Conservation (phyloP, 2,113 vertebrate genomes). For the Hepsetus odoe region DNA sequence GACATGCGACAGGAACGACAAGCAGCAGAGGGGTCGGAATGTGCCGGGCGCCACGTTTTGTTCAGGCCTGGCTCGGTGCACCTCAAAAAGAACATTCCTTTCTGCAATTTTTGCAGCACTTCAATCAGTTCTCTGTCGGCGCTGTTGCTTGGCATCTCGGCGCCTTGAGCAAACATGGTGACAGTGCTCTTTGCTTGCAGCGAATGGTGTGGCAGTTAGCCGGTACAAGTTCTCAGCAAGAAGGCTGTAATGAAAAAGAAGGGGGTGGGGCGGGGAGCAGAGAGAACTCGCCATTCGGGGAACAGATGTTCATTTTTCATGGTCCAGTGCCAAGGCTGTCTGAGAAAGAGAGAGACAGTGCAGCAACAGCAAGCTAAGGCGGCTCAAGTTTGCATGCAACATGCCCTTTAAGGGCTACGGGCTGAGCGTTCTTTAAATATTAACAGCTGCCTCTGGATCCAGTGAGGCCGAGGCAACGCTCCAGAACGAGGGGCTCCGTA, state of each 20-base stretch:
- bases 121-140: conserved; percentile 3
- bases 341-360: neutral
- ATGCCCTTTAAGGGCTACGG: conserved; percentile 47
- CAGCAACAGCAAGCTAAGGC: neutral
- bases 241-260: conserved; percentile 16
- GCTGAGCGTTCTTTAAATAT: conserved; percentile 56
- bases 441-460: conserved; percentile 54
- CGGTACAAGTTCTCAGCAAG: conserved; percentile 4
- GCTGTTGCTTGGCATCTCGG: neutral
- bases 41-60: neutral
- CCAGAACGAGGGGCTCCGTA: conserved; percentile 50
- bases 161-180: neutral
- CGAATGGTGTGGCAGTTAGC: neutral
- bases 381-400: neutral
- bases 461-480: conserved; percentile 44
- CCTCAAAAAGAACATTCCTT: conserved; percentile 4
- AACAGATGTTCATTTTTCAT: conserved; percentile 49
- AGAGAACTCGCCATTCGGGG: neutral
- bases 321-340: conserved; percentile 34
- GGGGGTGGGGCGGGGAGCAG: neutral
- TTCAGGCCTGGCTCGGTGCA: neutral
- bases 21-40: neutral
- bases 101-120: neutral
- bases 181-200: neutral
- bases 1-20: neutral